Base-by-base conservation (phyloP, 1,140 invertebrate species). In the Magallana gigas region DNA sequence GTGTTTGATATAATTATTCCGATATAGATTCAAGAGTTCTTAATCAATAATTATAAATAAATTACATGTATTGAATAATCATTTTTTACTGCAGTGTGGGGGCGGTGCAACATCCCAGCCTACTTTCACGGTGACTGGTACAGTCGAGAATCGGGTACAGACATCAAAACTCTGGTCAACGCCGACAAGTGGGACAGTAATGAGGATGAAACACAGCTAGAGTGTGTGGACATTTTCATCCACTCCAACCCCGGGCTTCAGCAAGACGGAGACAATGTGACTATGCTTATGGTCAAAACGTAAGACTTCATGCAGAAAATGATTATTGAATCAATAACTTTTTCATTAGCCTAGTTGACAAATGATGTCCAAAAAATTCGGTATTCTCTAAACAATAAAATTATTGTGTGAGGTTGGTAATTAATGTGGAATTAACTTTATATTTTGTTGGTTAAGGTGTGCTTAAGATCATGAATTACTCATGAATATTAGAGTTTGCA, bases 111-210 rank as follows among this genome's bases (percentile, higher is more conserved):
- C 48, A 83, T 83, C 18, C 81, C 81, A 18, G 16, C 8, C 9
- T 57, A 83, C 16, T 83, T 83, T 57, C 81, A 83, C 16, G 81
- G 81, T 16, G 81, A 83, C 57, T 83, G 81, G 81, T 83, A 83
- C 81, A 57, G 56, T 8, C 1, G 81, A 58, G 81, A 83, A 58
- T 16, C 81, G 57, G 81, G 81, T 18, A 58, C 14, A 57, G 57
- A 83, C 81, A 83, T 83, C 36, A 57, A 56, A n/a, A 83, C 81
- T 8, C 36, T 83, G 16, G 23, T 83, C 1, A 83, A 83, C n/a
- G 56, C 14, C 2, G 81, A 83, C 11, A 83, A 83, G n/a, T 83
- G 81, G 81, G 81, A 83, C 57, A 83, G 81, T n/a, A 57, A 57
- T 57, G 8, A 83, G 16, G 81, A 83, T n/a, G 81, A 83, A 1